Evolutionary conservation across 2,113 vertebrate species (phyloP).

Genomic region (Turnix velox): DNA sequence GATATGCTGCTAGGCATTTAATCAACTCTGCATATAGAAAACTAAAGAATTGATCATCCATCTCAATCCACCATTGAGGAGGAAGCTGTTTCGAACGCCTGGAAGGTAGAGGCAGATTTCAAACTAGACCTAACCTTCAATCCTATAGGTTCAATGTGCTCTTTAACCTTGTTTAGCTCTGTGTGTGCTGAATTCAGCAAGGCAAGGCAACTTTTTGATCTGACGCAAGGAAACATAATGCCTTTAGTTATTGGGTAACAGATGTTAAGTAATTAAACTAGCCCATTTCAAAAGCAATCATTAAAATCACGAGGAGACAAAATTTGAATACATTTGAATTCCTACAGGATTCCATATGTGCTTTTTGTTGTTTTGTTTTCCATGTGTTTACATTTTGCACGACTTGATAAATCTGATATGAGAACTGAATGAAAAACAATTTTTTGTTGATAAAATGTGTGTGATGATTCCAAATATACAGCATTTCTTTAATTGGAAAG

Average conservation of each 20-base stretch:
- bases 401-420: not conserved
- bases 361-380: not conserved
- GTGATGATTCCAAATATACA: not conserved
- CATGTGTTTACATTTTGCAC: not conserved
- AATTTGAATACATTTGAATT: constrained; percentile 53
- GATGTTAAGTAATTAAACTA: constrained; percentile 56
- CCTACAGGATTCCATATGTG: constrained; percentile 22
- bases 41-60: not conserved
- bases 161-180: not conserved
- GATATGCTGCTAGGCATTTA: not conserved
- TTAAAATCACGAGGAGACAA: constrained; percentile 42
- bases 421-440: not conserved
- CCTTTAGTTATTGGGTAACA: constrained; percentile 33
- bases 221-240: not conserved
- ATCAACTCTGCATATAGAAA: not conserved
- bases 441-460: not conserved
- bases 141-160: not conserved
- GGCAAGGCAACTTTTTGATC: constrained; percentile 32
- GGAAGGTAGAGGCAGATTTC: not conserved
- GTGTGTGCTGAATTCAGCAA: constrained; percentile 4
- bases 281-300: constrained; percentile 36
- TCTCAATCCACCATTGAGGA: not conserved
- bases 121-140: not conserved
- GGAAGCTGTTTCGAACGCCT: not conserved
- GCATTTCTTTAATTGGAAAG: not conserved